Percentiles rank a stretch among this genome's conserved stretches.
These are phyloP conservation scores for Coracias cyanogaster DNA, from an alignment of 2,797 vertebrate genomes.

Conservation along the genomic window DNA sequence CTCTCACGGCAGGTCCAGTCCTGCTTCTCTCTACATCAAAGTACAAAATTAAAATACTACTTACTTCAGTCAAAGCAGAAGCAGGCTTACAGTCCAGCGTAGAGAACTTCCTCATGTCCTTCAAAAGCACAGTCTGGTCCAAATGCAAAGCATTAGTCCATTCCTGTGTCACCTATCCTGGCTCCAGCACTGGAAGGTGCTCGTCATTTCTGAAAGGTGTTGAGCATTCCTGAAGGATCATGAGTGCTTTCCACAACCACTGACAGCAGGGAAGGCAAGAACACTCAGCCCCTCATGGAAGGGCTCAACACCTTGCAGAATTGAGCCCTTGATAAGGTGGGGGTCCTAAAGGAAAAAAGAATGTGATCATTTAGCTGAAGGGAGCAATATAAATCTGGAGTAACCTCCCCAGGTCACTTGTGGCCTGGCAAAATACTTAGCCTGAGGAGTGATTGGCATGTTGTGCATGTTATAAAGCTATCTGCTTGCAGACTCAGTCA, in stretches of 20 bases:
- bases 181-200: background rate
- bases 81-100: background rate
- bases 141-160: background rate
- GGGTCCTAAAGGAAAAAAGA: background rate
- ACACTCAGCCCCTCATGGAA: accelerated
- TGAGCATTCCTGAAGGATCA: background rate
- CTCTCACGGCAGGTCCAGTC: conserved; percentile 39
- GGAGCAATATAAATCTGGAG: background rate
- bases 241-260: background rate
- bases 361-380: background rate
- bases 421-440: background rate
- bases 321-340: background rate
- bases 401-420: background rate
- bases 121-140: background rate
- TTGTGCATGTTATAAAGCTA: background rate
- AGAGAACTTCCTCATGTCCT: conserved; percentile 24
- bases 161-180: background rate
- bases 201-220: background rate
- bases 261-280: background rate
- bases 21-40: conserved; percentile 50
- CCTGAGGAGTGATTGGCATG: background rate
- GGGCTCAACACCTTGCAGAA: background rate
- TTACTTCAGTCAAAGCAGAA: conserved; percentile 26
- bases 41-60: conserved; percentile 19
- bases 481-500: background rate